Conservation (phyloP, 2,888 invertebrate genomes). For the Sclerodermus sp. region DNA sequence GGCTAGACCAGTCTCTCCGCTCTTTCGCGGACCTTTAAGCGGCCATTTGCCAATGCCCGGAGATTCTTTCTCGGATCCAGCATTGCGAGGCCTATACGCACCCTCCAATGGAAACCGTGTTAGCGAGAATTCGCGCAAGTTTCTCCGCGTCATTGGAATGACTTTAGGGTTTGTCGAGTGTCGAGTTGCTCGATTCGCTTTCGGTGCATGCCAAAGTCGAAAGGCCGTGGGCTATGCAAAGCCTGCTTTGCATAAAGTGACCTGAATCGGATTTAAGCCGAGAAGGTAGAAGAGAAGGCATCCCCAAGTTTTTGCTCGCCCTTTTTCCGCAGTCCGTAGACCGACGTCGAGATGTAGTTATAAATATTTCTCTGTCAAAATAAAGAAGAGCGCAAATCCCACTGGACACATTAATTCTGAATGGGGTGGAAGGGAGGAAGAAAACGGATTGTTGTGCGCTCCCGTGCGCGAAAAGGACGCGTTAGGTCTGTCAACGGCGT, state of each 20-base stretch:
- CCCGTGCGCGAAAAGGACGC: background rate
- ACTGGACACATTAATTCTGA: conserved; percentile 31
- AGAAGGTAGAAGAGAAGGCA: conserved; percentile 17
- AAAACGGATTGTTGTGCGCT: background rate
- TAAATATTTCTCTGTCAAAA: conserved; percentile 42
- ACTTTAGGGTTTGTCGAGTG: background rate
- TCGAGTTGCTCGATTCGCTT: conserved; percentile 2
- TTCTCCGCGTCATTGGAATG: too few species aligned
- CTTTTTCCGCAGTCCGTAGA: background rate
- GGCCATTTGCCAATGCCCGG: conserved; percentile 22
- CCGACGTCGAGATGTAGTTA: conserved; percentile 25
- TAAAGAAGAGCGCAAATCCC: conserved; percentile 36
- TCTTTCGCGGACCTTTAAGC: conserved; percentile 25
- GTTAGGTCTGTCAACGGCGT: background rate
- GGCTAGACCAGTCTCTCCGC: conserved; percentile 31
- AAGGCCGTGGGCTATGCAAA: conserved; percentile 32
- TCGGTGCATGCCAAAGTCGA: conserved; percentile 7
- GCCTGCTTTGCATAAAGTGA: conserved; percentile 43
- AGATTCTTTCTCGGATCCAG: conserved; percentile 1
- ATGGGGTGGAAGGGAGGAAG: background rate
- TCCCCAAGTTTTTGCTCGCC: background rate
- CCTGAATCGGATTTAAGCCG: conserved; percentile 45
- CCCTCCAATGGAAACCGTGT: too few species aligned
- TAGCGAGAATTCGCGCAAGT: conserved; percentile 2
- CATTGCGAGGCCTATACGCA: too few species aligned